Percentiles rank a stretch among this genome's conserved stretches.
Evolutionary conservation across 2,888 invertebrate genomes (phyloP).

Genomic region (Craniophora ligustri): DNA sequence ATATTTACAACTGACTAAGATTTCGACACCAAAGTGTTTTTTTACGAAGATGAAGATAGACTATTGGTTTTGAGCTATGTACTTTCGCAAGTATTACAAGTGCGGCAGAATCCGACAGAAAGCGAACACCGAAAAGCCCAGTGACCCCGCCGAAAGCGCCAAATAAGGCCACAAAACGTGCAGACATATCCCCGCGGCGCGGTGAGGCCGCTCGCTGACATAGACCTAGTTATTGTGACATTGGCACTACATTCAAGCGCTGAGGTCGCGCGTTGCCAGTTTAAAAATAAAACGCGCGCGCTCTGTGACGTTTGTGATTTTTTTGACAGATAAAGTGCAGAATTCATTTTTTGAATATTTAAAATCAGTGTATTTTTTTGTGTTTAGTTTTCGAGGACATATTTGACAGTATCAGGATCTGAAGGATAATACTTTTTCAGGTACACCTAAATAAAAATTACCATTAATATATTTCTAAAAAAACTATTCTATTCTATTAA

Average conservation of each 20-base stretch:
- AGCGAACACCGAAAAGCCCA: constrained; percentile 56
- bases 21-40: not conserved
- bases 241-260: constrained; percentile 88
- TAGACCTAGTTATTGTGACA: constrained; percentile 86
- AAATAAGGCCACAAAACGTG: constrained; percentile 70
- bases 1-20: not conserved
- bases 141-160: constrained; percentile 66
- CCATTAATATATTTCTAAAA: not conserved
- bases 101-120: constrained; percentile 36
- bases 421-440: too few relatives aligned
- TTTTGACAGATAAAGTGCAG: constrained; percentile 63
- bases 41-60: not conserved
- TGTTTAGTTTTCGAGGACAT: constrained; percentile 14
- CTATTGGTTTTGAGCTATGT: not conserved
- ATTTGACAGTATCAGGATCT: not conserved
- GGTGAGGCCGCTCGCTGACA: constrained; percentile 83
- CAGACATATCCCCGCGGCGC: constrained; percentile 63
- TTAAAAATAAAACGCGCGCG: constrained; percentile 81
- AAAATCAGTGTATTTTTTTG: too few relatives aligned
- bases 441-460: not conserved
- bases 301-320: constrained; percentile 61
- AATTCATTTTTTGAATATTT: constrained; percentile 24
- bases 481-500: not conserved
- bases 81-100: constrained; percentile 30
- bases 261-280: constrained; percentile 82